Evolutionary conservation across 2,113 vertebrate genomes (phyloP).

Genomic region (Desmodus rotundus): DNA sequence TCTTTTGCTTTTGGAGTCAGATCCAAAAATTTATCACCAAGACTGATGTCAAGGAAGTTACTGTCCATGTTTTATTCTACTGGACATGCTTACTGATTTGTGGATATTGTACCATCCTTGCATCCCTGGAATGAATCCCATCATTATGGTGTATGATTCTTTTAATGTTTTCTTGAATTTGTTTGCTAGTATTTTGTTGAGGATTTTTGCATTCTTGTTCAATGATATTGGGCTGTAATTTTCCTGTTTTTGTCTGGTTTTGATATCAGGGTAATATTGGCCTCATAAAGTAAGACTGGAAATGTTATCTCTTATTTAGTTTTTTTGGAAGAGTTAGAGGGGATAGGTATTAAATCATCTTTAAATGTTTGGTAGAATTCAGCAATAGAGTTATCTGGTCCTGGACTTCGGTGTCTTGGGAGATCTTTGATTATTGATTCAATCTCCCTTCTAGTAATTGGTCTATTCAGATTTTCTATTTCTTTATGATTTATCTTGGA

Average conservation of each 20-base stretch:
- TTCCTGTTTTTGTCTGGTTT: neutral
- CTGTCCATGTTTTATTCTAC: too few species aligned
- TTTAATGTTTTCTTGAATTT: neutral
- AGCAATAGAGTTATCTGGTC: neutral
- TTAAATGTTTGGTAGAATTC: neutral
- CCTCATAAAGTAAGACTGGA: neutral
- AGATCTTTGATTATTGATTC: neutral
- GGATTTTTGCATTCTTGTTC: neutral
- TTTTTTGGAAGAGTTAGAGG: neutral
- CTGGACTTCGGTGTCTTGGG: neutral
- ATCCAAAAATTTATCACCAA: too few species aligned
- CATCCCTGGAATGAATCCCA: neutral
- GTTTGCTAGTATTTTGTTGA: neutral
- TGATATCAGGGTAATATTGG: neutral
- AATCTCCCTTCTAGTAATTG: neutral
- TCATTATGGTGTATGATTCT: neutral
- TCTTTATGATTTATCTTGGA: neutral
- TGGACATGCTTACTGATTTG: neutral
- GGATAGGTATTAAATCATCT: neutral
- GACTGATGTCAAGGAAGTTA: too few species aligned
- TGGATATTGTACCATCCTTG: neutral
- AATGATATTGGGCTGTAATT: neutral
- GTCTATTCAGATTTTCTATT: neutral
- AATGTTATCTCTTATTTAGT: neutral
- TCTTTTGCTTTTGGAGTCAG: too few species aligned